These are phyloP conservation scores for Chromobotia macracanthus DNA, from an alignment of 2,797 vertebrate species.

Conservation along the genomic window DNA sequence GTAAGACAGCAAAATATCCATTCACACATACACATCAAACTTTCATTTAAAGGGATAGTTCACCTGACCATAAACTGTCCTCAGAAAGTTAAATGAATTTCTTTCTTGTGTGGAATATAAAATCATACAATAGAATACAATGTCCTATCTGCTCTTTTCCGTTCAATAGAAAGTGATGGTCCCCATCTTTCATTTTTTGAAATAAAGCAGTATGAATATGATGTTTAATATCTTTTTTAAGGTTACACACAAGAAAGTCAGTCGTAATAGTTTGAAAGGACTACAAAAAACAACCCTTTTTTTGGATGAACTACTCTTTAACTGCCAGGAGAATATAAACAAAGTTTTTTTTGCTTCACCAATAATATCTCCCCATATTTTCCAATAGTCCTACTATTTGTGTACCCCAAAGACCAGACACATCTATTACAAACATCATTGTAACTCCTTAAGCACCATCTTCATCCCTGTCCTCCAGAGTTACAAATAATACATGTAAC, in stretches of 20 bases:
- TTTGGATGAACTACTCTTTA: too few species aligned
- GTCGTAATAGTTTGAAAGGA: too few species aligned
- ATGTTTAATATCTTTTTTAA: too few species aligned
- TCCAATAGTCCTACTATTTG: background rate
- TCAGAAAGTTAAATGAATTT: background rate
- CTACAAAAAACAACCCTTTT: too few species aligned
- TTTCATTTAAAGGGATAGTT: background rate
- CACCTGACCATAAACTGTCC: background rate
- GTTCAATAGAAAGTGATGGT: background rate
- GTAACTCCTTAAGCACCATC: background rate
- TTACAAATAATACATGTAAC: background rate
- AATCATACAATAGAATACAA: too few species aligned
- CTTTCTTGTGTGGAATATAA: too few species aligned
- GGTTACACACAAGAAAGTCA: too few species aligned
- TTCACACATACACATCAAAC: slow-evolving; percentile 14
- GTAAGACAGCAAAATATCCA: slow-evolving; percentile 64
- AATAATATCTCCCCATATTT: background rate
- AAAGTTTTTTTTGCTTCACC: background rate
- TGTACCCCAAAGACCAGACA: background rate
- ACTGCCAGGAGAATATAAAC: too few species aligned
- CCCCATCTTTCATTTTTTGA: background rate
- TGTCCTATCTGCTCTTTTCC: background rate
- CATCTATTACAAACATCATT: background rate
- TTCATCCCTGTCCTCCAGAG: background rate
- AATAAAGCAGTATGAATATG: background rate